Evolutionary conservation across 35 echinoderm and acorn worm genomes (phyloP).

Genomic region (Holothuria glaberrima): DNA sequence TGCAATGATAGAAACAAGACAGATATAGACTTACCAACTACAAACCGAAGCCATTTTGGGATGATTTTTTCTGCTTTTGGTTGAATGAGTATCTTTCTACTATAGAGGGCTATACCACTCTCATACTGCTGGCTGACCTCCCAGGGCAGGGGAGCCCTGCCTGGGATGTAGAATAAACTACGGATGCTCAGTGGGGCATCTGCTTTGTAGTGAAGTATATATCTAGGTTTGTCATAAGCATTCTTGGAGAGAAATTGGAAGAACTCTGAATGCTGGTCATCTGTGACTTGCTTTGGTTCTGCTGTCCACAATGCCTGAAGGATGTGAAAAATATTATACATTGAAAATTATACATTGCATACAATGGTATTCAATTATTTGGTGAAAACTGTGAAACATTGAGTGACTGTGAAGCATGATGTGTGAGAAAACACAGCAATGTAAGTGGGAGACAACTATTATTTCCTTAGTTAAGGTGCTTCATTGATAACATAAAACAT

Average conservation of each 20-base stretch:
- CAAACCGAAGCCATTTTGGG: conserved; percentile 94
- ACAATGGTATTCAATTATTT: too few species aligned
- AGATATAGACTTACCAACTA: conserved; percentile 63
- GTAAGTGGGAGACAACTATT: too few species aligned
- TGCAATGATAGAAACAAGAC: not conserved
- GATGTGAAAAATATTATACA: too few species aligned
- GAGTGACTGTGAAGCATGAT: too few species aligned
- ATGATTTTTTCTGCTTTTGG: conserved; percentile 91
- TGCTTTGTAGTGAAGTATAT: conserved; percentile 86
- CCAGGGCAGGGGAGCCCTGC: conserved; percentile 82
- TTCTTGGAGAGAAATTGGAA: conserved; percentile 89
- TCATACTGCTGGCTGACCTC: conserved; percentile 84
- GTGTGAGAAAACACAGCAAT: too few species aligned
- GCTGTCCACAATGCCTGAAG: conserved; percentile 82
- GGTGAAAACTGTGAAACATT: too few species aligned
- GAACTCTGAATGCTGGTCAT: conserved; percentile 84
- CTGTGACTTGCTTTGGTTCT: conserved; percentile 72
- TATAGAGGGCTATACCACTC: conserved; percentile 88
- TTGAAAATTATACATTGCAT: too few species aligned
- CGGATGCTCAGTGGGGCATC: conserved; percentile 93
- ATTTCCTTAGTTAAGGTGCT: too few species aligned
- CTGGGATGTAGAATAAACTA: conserved; percentile 89
- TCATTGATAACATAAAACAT: too few species aligned
- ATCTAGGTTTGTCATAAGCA: conserved; percentile 86
- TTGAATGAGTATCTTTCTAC: conserved; percentile 90